A percentile compares a stretch with the other conserved stretches of the same genome.
These are phyloP conservation scores for Sebastes diaconus DNA, from an alignment of 2,797 vertebrate genomes.

Conservation along the genomic window DNA sequence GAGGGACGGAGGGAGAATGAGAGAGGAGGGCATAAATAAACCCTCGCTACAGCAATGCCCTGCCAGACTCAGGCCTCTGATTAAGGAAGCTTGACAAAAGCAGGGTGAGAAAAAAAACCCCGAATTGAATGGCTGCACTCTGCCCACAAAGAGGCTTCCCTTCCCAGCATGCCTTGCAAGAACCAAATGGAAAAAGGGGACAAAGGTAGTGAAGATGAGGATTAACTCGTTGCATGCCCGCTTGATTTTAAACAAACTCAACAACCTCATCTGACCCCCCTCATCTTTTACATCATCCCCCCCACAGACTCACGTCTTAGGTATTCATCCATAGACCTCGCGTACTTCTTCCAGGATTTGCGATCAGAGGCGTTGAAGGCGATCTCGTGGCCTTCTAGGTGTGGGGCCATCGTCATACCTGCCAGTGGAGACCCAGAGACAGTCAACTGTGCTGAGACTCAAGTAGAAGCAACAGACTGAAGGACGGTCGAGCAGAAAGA, in stretches of 20 bases:
- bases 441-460: constrained; percentile 77
- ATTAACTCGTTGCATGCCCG: constrained; percentile 55
- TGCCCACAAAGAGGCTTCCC: constrained; percentile 83
- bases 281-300: neutral
- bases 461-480: constrained; percentile 44
- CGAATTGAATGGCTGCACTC: constrained; percentile 74
- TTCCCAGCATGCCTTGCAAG: constrained; percentile 80
- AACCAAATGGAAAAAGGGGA: constrained; percentile 66
- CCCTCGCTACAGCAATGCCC: constrained; percentile 66
- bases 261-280: constrained; percentile 21
- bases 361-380: constrained; percentile 89
- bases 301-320: constrained; percentile 86
- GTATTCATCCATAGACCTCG: constrained; percentile 87
- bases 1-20: constrained; percentile 28
- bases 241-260: constrained; percentile 37
- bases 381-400: constrained; percentile 88
- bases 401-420: constrained; percentile 96
- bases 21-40: constrained; percentile 80
- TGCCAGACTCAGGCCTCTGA: constrained; percentile 79
- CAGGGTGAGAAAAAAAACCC: constrained; percentile 58
- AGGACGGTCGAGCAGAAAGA: neutral
- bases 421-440: constrained; percentile 80
- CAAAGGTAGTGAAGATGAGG: constrained; percentile 66
- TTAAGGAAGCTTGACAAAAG: constrained; percentile 82
- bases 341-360: constrained; percentile 91